Base-by-base conservation (phyloP, 1,140 invertebrate species). In the Caenorhabditis tropicalis region DNA sequence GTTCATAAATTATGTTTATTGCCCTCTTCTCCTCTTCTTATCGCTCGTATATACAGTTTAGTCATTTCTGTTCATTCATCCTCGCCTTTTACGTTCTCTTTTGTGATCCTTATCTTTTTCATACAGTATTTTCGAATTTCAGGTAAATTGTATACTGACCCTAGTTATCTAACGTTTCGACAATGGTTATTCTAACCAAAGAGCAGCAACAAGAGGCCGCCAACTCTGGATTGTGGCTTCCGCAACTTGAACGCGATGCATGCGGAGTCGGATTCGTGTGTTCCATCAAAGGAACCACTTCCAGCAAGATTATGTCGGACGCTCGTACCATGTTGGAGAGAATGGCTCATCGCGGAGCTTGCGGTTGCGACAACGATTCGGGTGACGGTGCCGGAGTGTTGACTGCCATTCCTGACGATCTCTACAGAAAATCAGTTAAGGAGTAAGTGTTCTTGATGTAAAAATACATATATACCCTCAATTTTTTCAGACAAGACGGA, bases 261-360 rank as follows among this genome's bases (percentile, higher is more conserved):
- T 99, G 98, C 91, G 98, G 98, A 85, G 98, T 99, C 89, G 98
- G 98, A 86, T 99, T 98, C 92, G 96, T 99, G 87, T 97, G 98
- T 88, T 95, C 95, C 91, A 98, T 99, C 92, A 96, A 99, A 94
- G 97, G 97, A 86, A 94, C 94, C 89, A 93, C 94, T 85, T 95
- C 95, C 83, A 95, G 98, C 93, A 96, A 97, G 95, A 97, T 99
- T 89, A 93, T 99, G 87, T 94, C 94, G 88, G 96, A 99, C 95
- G 96, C 97, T 19, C 94, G 97, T 92, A 95, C 93, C 82, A 94
- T 99, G 92, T 95, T 97, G 27, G 94, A 95, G 90, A 95, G 97
- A 88, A 99, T 99, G 97, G 96, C 97, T 93, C 98, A 99, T 92
- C 94, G 98, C 86, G 98, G 98, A 87, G 98, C 97, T 29, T 98